Conservation (phyloP, 2,113 vertebrate genomes). For the Boulengeromyrus knoepffleri region DNA sequence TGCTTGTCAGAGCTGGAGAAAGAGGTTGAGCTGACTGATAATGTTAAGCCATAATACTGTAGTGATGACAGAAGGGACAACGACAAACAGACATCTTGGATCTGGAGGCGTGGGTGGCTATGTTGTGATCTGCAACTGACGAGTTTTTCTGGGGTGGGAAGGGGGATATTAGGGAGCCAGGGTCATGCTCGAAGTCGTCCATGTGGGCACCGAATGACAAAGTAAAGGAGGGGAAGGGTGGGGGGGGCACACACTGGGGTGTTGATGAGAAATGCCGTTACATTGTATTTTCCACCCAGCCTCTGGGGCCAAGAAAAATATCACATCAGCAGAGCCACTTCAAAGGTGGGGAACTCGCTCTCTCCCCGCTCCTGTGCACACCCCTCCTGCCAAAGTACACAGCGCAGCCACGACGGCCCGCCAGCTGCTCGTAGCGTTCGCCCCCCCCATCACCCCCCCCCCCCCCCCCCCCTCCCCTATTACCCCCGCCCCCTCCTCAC, state of each 20-base stretch:
- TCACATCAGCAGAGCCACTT: constrained; percentile 68
- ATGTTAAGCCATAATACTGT: constrained; percentile 41
- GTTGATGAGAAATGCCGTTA: constrained; percentile 52
- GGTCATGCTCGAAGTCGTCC: constrained; percentile 59
- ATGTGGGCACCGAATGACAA: constrained; percentile 45
- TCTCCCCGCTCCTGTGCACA: constrained; percentile 66
- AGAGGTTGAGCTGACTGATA: constrained; percentile 41
- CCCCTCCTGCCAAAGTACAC: constrained; percentile 61
- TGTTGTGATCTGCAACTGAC: neutral
- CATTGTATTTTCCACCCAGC: constrained; percentile 69
- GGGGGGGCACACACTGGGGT: neutral
- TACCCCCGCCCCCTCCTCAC: too few relatives aligned
- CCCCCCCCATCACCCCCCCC: too few relatives aligned
- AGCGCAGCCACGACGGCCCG: constrained; percentile 27
- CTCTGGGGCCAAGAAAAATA: constrained; percentile 75
- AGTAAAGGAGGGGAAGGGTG: constrained; percentile 18
- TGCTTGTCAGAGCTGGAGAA: neutral
- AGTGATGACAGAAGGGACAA: constrained; percentile 39
- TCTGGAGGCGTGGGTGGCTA: constrained; percentile 27
- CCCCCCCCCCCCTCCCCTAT: too few relatives aligned
- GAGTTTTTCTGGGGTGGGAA: neutral
- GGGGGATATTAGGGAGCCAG: constrained; percentile 53
- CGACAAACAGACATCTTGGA: constrained; percentile 20
- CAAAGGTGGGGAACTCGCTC: constrained; percentile 59
- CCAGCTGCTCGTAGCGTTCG: too few relatives aligned